Evolutionary conservation across 2,888 invertebrate species (phyloP).

Genomic region (Agrypnus murinus): DNA sequence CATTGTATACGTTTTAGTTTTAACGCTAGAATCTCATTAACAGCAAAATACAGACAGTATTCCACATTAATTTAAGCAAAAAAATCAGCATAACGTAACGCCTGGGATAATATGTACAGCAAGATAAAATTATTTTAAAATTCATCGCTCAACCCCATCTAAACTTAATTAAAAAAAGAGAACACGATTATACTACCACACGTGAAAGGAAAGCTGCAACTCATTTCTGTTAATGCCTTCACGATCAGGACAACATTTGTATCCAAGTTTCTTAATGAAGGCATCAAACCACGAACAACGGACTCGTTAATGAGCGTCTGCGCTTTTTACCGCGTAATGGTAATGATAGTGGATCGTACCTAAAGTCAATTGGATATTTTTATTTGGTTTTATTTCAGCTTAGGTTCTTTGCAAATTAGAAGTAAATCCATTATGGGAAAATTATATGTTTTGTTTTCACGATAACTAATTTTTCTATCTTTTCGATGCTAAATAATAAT

Average conservation of each 20-base stretch:
- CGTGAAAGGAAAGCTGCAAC: constrained; percentile 29
- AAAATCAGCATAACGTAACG: no score
- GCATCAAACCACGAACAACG: constrained; percentile 47
- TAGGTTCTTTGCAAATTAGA: constrained; percentile 13
- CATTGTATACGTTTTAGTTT: no score
- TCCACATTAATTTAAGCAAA: no score
- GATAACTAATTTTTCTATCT: no score
- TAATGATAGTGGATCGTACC: constrained; percentile 28
- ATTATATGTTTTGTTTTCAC: neutral
- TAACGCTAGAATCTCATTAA: no score
- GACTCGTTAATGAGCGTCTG: constrained; percentile 47
- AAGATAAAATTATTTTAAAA: no score
- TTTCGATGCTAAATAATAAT: no score
- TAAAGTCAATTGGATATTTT: no score
- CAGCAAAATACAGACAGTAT: no score
- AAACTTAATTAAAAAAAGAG: no score
- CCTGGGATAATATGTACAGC: no score
- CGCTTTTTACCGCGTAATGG: constrained; percentile 23
- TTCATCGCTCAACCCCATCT: no score
- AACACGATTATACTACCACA: neutral
- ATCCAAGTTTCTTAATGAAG: constrained; percentile 41
- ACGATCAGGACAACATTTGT: constrained; percentile 7
- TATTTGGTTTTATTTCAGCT: neutral
- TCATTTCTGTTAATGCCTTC: constrained; percentile 38
- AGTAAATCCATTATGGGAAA: neutral